Conservation (phyloP, 2,113 vertebrate genomes). For the Syngnathoides biaculeatus region DNA sequence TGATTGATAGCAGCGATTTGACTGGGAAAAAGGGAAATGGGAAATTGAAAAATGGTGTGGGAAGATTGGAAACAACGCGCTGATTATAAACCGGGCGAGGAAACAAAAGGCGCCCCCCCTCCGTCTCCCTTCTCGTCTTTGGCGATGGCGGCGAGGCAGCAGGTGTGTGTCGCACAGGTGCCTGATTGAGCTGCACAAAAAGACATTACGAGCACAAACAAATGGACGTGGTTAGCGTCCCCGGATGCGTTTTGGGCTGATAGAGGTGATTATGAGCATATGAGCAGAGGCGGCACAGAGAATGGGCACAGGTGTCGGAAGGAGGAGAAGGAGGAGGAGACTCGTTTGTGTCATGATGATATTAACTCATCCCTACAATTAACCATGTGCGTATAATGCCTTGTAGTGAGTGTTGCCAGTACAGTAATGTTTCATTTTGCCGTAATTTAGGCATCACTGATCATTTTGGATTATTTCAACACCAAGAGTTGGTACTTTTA, state of each 20-base stretch:
- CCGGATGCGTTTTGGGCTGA: slow-evolving; percentile 71
- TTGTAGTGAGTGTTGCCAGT: slow-evolving; percentile 26
- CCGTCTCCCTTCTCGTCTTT: slow-evolving; percentile 51
- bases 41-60: slow-evolving; percentile 76
- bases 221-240: slow-evolving; percentile 72
- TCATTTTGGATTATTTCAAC: background rate
- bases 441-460: background rate
- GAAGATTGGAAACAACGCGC: slow-evolving; percentile 73
- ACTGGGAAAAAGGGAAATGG: slow-evolving; percentile 74
- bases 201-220: slow-evolving; percentile 77
- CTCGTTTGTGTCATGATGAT: slow-evolving; percentile 53
- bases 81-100: slow-evolving; percentile 74
- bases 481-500: background rate
- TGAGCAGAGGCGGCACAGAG: slow-evolving; percentile 52
- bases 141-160: slow-evolving; percentile 51
- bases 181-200: slow-evolving; percentile 74
- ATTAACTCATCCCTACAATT: slow-evolving; percentile 67
- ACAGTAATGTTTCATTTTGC: background rate
- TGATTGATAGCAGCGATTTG: slow-evolving; percentile 78
- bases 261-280: slow-evolving; percentile 73
- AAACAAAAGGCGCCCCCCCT: slow-evolving; percentile 70
- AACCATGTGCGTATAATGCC: slow-evolving; percentile 57
- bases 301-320: slow-evolving; percentile 65
- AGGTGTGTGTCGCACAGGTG: slow-evolving; percentile 78
- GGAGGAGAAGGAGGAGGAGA: slow-evolving; percentile 24